Conservation (phyloP, 2,113 vertebrate species). For the Syrmaticus mikado region DNA sequence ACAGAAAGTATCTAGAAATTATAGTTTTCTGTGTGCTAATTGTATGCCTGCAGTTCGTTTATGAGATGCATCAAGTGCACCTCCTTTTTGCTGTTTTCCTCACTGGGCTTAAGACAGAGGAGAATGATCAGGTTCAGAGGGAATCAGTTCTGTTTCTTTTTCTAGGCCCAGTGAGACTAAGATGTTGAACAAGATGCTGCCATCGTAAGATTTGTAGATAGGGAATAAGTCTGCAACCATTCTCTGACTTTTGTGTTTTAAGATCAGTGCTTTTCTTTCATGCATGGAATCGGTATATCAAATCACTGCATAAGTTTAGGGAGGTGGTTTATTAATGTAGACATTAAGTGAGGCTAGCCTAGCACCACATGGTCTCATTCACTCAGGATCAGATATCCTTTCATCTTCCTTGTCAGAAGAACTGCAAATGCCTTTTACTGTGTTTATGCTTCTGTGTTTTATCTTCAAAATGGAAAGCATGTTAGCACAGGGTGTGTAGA, state of each 20-base stretch:
- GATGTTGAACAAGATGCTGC: background rate
- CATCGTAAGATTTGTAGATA: background rate
- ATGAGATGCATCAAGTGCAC: background rate
- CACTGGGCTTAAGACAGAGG: background rate
- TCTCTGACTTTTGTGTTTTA: background rate
- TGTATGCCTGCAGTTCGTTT: background rate
- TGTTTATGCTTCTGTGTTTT: background rate
- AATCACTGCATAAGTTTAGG: background rate
- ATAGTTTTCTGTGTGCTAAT: background rate
- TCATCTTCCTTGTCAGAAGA: background rate
- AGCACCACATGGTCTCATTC: background rate
- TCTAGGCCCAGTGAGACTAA: background rate
- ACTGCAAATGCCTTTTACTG: background rate
- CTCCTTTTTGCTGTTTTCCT: background rate
- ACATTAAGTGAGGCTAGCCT: background rate
- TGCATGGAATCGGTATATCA: background rate
- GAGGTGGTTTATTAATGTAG: background rate
- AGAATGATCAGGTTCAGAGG: background rate
- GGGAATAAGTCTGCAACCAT: background rate
- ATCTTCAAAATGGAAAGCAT: background rate
- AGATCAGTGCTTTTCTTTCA: background rate
- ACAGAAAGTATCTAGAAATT: background rate
- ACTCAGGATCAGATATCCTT: background rate
- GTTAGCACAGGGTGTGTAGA: background rate
- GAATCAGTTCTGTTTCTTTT: background rate